These are phyloP conservation scores for Dioctria rufipes DNA, from an alignment of 2,888 invertebrate genomes.

Conservation along the genomic window DNA sequence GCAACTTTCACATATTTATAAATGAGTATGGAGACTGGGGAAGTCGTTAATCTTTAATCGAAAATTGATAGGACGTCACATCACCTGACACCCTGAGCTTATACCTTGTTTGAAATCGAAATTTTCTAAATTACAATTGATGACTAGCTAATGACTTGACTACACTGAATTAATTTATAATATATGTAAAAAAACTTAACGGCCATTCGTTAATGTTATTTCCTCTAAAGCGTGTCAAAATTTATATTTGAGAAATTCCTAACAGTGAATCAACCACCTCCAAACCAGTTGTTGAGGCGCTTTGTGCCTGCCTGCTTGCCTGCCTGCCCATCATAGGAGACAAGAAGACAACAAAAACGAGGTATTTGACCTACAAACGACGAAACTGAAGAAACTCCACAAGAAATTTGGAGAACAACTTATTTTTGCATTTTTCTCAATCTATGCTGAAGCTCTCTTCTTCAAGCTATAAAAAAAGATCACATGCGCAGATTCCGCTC, in stretches of 20 bases:
- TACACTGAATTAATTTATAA: conserved; percentile 20
- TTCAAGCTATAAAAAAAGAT: not conserved
- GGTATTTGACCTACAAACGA: conserved; percentile 35
- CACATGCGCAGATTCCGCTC: too few relatives aligned
- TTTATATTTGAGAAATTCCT: not conserved
- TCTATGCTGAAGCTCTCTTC: not conserved
- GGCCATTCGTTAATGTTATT: too few relatives aligned
- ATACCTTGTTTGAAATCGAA: not conserved
- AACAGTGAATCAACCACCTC: not conserved
- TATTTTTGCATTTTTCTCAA: not conserved
- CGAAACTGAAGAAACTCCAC: conserved; percentile 5
- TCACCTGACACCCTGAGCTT: not conserved
- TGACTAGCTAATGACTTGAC: not conserved
- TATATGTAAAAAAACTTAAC: not conserved
- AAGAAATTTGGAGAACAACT: conserved; percentile 23
- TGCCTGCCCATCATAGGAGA: too few relatives aligned
- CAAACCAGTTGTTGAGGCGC: conserved; percentile 3
- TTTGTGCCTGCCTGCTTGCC: not conserved
- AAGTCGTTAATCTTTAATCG: conserved; percentile 22
- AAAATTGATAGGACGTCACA: not conserved
- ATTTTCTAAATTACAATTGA: too few relatives aligned
- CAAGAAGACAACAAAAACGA: not conserved
- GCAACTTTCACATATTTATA: conserved; percentile 41
- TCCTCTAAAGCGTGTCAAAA: not conserved
- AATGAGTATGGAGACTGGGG: too few relatives aligned